Base-by-base conservation (phyloP, 2,888 invertebrate genomes). In the Achlya flavicornis region DNA sequence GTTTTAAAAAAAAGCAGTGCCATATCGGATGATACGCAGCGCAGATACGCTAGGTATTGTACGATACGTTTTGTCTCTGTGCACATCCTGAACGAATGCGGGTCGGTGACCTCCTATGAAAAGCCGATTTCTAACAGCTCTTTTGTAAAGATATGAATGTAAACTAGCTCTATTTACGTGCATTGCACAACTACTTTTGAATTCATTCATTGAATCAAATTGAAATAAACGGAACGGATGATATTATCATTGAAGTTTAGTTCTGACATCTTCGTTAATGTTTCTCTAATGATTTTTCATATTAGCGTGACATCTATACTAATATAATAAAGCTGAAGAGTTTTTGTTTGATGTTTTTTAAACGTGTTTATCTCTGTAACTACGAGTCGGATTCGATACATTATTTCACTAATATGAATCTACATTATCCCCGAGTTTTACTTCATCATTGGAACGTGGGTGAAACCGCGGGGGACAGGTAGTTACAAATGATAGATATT, bases 71-170 rank as follows among this genome's bases (percentile, higher is more conserved):
- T 91, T 91, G 91, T 91, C 86, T 89, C 83, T 90, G 91, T 83
- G 84, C 89, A 89, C 85, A 91, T 92, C 91, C 91, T 92, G 91
- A 89, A 91, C 90, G 81, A 73, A 62, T 73, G 74, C 73, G 83
- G 80, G 88, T 76, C 83, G 81, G 78, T 80, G 88, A 90, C 85
- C 91, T 84, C 78, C 76, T 75, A 80, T 89, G 89, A 89, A 91
- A 91, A 89, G 89, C 84, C 74, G 81, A 87, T 83, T 81, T 79
- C 83, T 81, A 83, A 80, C 83, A 80, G 74, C 78, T 76, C 79
- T 78, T 81, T 83, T 81, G 79, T 83, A 77, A 75, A 76, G 77
- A 85, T 83, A 80, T 87, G 87, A 89, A 85, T 80, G 79, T 79
- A 80, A 80, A 77, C 63, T 70, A 65, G 35, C 66, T 70, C 67